These are phyloP conservation scores for Dolichomitus sp. DNA, from an alignment of 2,888 invertebrate genomes.

Conservation along the genomic window DNA sequence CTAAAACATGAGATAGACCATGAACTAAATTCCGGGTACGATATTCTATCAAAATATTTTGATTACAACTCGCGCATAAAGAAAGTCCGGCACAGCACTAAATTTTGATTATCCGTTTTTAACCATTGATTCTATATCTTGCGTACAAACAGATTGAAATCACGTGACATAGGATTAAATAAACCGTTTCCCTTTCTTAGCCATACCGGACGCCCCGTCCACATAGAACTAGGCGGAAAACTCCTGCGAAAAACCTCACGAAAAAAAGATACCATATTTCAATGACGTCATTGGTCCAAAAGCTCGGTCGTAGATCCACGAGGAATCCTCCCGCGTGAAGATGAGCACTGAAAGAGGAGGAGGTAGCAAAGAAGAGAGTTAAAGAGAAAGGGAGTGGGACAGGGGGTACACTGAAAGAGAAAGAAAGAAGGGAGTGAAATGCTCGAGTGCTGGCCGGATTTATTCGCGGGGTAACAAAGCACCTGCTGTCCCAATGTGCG, in stretches of 20 bases:
- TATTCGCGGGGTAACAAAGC: constrained; percentile 85
- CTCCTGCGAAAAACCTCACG: constrained; percentile 45
- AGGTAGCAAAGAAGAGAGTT: constrained; percentile 47
- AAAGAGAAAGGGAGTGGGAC: constrained; percentile 70
- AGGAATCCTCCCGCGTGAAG: constrained; percentile 39
- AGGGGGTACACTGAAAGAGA: constrained; percentile 69
- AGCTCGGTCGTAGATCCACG: constrained; percentile 82
- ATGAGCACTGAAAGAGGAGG: constrained; percentile 74
- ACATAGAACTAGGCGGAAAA: constrained; percentile 47
- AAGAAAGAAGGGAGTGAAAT: constrained; percentile 74
- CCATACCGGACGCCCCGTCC: constrained; percentile 41
- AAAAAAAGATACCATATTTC: constrained; percentile 76
- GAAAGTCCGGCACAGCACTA: too few relatives aligned
- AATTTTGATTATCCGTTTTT: too few relatives aligned
- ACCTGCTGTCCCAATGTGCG: constrained; percentile 83
- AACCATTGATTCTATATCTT: too few relatives aligned
- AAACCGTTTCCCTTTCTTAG: constrained; percentile 7
- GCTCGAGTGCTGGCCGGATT: constrained; percentile 80
- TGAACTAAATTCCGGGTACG: too few relatives aligned
- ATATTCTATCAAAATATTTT: not conserved
- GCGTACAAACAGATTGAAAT: not conserved
- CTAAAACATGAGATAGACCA: too few relatives aligned
- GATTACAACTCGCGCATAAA: not conserved
- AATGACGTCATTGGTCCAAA: constrained; percentile 81
- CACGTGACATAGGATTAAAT: not conserved